These are phyloP conservation scores for Lysandra bellargus DNA, from an alignment of 2,888 invertebrate genomes.

Conservation along the genomic window DNA sequence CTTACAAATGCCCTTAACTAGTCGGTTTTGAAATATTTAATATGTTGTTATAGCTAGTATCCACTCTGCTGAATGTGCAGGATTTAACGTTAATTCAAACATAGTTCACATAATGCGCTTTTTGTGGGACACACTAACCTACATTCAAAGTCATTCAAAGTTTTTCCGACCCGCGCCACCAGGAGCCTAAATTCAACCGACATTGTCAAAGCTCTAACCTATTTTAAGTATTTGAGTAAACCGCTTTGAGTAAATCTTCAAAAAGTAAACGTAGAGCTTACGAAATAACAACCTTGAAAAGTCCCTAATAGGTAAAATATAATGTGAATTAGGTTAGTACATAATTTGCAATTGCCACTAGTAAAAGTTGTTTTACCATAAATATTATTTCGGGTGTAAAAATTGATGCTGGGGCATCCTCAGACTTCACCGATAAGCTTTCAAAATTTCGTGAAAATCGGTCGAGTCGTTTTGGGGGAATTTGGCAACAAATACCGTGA, in stretches of 20 bases:
- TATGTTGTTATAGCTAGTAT: too few species aligned
- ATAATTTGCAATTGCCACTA: too few species aligned
- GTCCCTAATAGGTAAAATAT: not conserved
- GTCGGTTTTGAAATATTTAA: too few species aligned
- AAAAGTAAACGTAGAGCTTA: not conserved
- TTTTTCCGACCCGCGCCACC: not conserved
- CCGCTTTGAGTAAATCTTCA: conserved; percentile 6
- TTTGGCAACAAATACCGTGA: too few species aligned
- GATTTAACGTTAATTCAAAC: not conserved
- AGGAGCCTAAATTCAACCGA: conserved; percentile 6
- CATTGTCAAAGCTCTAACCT: conserved; percentile 17
- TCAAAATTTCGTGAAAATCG: too few species aligned
- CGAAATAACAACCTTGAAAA: not conserved
- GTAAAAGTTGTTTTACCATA: too few species aligned
- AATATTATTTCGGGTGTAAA: too few species aligned
- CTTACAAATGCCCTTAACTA: too few species aligned
- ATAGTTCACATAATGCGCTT: conserved; percentile 10
- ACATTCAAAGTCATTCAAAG: not conserved
- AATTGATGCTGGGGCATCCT: too few species aligned
- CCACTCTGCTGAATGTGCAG: not conserved
- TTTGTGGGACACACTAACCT: conserved; percentile 1
- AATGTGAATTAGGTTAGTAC: too few species aligned
- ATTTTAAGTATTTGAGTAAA: conserved; percentile 6
- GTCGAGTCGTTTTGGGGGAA: too few species aligned
- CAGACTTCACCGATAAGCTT: too few species aligned